Evolutionary conservation across 2,113 vertebrate genomes (phyloP).

Genomic region (Promerops cafer): DNA sequence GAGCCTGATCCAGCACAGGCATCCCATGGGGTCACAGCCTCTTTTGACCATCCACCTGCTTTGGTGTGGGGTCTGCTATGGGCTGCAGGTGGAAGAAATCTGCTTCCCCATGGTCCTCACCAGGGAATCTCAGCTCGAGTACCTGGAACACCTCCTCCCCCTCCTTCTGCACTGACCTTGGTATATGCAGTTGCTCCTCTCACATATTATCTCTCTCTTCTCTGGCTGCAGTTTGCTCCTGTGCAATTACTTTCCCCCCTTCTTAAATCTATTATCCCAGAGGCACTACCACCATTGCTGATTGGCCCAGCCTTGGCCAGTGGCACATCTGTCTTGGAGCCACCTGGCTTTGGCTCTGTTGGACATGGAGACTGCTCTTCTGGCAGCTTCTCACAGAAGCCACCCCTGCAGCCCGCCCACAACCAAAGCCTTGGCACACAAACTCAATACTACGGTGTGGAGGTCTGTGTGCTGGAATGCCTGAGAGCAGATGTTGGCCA

Average conservation of each 20-base stretch:
- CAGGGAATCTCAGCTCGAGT: neutral
- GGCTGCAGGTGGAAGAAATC: neutral
- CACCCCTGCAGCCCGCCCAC: neutral
- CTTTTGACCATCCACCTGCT: neutral
- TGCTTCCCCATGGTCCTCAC: neutral
- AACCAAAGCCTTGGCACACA: neutral
- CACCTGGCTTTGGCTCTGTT: neutral
- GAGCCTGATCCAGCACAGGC: neutral
- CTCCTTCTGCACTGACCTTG: neutral
- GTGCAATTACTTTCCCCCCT: neutral
- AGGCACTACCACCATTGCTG: neutral
- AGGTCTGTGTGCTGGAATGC: neutral
- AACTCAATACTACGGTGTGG: accelerated
- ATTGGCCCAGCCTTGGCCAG: neutral
- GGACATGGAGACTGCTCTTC: neutral
- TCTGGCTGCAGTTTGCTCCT: neutral
- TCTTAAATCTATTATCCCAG: neutral
- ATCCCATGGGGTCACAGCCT: neutral
- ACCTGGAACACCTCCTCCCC: neutral
- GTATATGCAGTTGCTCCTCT: neutral
- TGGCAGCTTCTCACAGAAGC: neutral
- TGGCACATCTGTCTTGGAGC: accelerated
- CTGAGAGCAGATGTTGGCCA: neutral
- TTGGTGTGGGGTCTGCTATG: accelerated
- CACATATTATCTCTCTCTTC: neutral